These are phyloP conservation scores for Cheilosia pagana DNA, from an alignment of 2,888 invertebrate species.

Conservation along the genomic window DNA sequence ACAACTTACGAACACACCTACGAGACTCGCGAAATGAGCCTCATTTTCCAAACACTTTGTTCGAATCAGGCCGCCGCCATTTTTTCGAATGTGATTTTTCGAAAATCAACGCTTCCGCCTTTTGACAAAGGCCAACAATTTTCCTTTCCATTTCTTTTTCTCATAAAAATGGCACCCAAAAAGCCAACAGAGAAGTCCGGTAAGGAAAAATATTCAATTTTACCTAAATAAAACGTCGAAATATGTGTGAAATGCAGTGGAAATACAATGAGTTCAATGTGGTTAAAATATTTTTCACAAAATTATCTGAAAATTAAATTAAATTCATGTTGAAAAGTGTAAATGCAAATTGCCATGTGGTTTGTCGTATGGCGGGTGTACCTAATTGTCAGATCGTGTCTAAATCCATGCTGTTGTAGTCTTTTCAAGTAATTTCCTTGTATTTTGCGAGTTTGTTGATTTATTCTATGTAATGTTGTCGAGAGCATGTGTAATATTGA, in stretches of 20 bases:
- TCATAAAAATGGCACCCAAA: slow-evolving; percentile 92
- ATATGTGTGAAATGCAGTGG: slow-evolving; percentile 42
- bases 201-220: slow-evolving; percentile 84
- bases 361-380: slow-evolving; percentile 19
- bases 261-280: slow-evolving; percentile 29
- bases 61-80: slow-evolving; percentile 60
- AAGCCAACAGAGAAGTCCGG: slow-evolving; percentile 94
- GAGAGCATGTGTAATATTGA: not conserved
- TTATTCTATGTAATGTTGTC: not conserved
- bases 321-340: slow-evolving; percentile 28
- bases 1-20: slow-evolving; percentile 33
- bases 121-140: slow-evolving; percentile 77
- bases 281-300: slow-evolving; percentile 21
- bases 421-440: not conserved
- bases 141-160: slow-evolving; percentile 84
- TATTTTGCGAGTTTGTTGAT: not conserved
- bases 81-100: slow-evolving; percentile 75
- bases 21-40: not conserved
- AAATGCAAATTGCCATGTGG: slow-evolving; percentile 77
- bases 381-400: slow-evolving; percentile 14
- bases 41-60: slow-evolving; percentile 29
- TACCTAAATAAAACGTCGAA: slow-evolving; percentile 18
- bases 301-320: not conserved
- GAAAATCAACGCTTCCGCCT: slow-evolving; percentile 77
- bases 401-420: not conserved